A percentile compares a stretch with the other conserved stretches of the same genome.
These are phyloP conservation scores for Rhabdomys dilectus DNA, from an alignment of 2,113 vertebrate species.

Conservation along the genomic window DNA sequence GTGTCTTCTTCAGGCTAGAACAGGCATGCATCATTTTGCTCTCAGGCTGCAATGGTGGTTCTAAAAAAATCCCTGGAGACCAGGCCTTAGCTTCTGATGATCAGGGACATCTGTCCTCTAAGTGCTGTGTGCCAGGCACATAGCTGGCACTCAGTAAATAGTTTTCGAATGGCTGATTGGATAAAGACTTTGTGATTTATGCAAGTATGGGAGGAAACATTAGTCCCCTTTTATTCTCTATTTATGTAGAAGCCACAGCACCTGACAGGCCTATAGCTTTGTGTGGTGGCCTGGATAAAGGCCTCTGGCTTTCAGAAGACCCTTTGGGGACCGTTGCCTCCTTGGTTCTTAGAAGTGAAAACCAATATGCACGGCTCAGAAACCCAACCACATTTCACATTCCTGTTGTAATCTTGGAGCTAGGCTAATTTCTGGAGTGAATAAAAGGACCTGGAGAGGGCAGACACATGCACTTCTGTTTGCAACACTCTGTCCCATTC, in stretches of 20 bases:
- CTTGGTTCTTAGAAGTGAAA: background rate
- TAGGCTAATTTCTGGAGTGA: background rate
- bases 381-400: background rate
- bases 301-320: background rate
- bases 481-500: background rate
- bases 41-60: background rate
- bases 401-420: background rate
- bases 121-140: background rate
- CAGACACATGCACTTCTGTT: background rate
- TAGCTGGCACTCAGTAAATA: slow-evolving; percentile 39
- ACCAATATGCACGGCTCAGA: background rate
- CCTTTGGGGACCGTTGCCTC: background rate
- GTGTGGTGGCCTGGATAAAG: background rate
- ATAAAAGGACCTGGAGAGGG: background rate
- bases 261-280: background rate
- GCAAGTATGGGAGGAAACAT: background rate
- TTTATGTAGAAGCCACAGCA: background rate
- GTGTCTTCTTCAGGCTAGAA: background rate
- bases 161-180: slow-evolving; percentile 10
- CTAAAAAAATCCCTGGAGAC: slow-evolving; percentile 15
- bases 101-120: slow-evolving; percentile 13
- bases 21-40: background rate
- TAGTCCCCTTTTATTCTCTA: background rate
- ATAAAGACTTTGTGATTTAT: slow-evolving; percentile 44
- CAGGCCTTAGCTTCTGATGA: background rate